Base-by-base conservation (phyloP, 2,113 vertebrate genomes). In the Hucho hucho region DNA sequence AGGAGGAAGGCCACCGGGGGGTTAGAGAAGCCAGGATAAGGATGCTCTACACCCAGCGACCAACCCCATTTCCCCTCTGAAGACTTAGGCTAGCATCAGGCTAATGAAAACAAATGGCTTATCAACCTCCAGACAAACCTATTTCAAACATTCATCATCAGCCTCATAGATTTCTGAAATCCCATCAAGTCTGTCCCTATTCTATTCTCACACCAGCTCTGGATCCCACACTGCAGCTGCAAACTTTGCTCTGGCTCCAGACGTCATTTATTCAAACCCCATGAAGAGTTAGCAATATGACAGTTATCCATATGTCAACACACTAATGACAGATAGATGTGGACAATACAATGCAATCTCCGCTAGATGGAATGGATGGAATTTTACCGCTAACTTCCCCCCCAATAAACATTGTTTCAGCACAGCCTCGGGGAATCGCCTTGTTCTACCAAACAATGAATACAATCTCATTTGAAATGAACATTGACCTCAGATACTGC, bases 31-130 rank as follows among this genome's bases (percentile, higher is more conserved):
- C 49, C 68, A 63, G 67, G 70, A 53, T 29, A 22, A 46, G 56
- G 73, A 53, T 64, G 69, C 76, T 71, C 80, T 18, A 26, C 64
- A 24, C 25, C 64, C 64, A 66, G 24, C 69, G 16, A 75, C 70
- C 64, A 53, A 18, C 80, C 89, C 9, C 76, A 78, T 76, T 75
- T 83, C 76, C 46, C 79, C 77, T 47, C 72, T 6, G 32, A 75
- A 72, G 87, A 88, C 87, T 80, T 85, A 91, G 87, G 76, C 88
- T 73, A 91, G 84, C 83, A 82, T 77, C 81, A 84, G 69, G 65
- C 85, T 92, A 93, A 93, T 93, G 92, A 94, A 93, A 93, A 94
- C 90, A 94, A 93, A 94, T 92, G 92, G 90, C 89, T 92, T 91
- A 91, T 91, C 88, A 92, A 89, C 84, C 84, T 83, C 87, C 84